phyloP scores from a whole-genome alignment of 2,113 vertebrate species.

The Acanthisitta chloris region DNA sequence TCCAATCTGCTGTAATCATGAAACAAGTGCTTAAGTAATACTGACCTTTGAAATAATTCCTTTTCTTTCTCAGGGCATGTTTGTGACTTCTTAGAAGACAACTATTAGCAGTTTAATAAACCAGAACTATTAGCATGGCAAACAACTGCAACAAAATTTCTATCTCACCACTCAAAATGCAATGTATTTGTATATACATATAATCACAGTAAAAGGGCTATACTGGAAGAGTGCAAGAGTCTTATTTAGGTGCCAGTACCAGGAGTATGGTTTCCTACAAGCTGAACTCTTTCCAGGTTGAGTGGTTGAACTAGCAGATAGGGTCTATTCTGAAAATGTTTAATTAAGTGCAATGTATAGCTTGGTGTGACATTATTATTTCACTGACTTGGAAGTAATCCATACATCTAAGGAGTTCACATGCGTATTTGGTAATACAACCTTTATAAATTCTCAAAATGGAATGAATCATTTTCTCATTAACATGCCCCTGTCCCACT shows the following conservation, averaged over 20 bases:
- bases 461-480: not conserved
- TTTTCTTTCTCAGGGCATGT: not conserved
- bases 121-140: not conserved
- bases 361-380: not conserved
- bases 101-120: not conserved
- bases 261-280: not conserved
- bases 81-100: not conserved
- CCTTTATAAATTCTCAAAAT: not conserved
- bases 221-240: not conserved
- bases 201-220: not conserved
- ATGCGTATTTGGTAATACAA: not conserved
- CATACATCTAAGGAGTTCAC: not conserved
- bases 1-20: not conserved
- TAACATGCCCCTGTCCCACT: not conserved
- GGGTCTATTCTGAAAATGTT: not conserved
- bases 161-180: not conserved
- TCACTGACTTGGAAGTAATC: not conserved
- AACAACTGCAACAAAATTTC: not conserved
- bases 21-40: not conserved
- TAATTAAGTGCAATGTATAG: not conserved
- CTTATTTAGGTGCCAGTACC: not conserved
- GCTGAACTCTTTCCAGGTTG: not conserved
- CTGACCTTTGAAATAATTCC: slow-evolving; percentile 15
- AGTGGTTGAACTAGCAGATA: not conserved
- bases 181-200: not conserved